Base-by-base conservation (phyloP, 37 sponge, comb jelly and placozoan genomes). In the Crambe crambe region DNA sequence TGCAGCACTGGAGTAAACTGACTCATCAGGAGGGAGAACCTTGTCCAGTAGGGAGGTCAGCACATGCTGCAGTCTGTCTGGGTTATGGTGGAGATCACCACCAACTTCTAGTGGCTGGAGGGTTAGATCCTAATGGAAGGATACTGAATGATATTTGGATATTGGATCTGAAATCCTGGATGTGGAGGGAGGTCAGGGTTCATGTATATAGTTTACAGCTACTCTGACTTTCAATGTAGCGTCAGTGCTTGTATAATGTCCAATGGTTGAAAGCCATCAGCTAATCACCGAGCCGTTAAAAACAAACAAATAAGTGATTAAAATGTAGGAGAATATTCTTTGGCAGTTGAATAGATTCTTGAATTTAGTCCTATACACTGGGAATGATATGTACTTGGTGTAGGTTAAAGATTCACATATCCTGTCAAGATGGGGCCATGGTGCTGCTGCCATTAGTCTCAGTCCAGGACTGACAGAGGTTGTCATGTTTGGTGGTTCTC, bases 401-500 rank as follows among this genome's bases (percentile, higher is more conserved):
- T 27, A 34, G 36, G 27, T 66, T 20, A 20, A 27, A 30, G 67
- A 3, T 34, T 31, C 31, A 66, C 31, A 31, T 66, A 20, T 34
- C 31, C 67, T 30, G 67, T 31, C 67, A 9, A 30, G 67, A 34
- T 29, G 31, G 30, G 2, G 67, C 20, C 67, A 66, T 31, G 18
- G 34, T 66, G 67, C 36, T 29, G 36, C 34, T 32, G 67, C 67
- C 34, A 30, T 66, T 1, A 31, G 30, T 66, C 36, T 66, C 35
- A 34, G 67, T 30, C 34, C 67, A 66, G 34, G 67, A 34, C 34
- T 9, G 67, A 29, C 67, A 27, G 35, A 66, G 27, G 67, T 66
- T 31, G 27, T 27, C 67, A 66, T 66, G 30, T 66, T 66, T 66
- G 67, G 67, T 30, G 67, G 67, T 29, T 59, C 26, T 59, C 61